A percentile compares a stretch with the other conserved stretches of the same genome.
Conservation (phyloP, 2,888 invertebrate species). For the Geotrupes spiniger region DNA sequence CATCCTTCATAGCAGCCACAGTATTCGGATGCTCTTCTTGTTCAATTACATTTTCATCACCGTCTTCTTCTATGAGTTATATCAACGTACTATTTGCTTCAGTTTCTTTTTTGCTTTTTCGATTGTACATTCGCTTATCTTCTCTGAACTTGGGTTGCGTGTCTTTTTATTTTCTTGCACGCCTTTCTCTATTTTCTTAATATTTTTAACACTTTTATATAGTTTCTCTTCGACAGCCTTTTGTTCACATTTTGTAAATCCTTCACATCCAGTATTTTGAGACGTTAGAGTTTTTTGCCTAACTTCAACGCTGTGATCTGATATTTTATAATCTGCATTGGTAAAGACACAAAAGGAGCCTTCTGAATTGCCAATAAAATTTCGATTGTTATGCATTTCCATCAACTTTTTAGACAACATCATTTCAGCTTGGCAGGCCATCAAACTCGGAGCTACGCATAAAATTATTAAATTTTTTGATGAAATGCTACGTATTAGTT, state of each 20-base stretch:
- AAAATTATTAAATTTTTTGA: not conserved
- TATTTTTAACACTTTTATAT: slow-evolving; percentile 3
- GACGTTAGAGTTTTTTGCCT: slow-evolving; percentile 9
- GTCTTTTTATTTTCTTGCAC: no score
- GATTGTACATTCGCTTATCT: slow-evolving; percentile 5
- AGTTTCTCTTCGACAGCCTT: slow-evolving; percentile 8
- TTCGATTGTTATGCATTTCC: slow-evolving; percentile 18
- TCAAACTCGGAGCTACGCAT: no score
- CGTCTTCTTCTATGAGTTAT: not conserved
- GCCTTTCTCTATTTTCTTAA: slow-evolving; percentile 12
- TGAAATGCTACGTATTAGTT: no score
- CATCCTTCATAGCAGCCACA: no score
- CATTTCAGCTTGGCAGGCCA: not conserved
- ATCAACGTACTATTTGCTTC: not conserved
- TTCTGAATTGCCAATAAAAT: slow-evolving; percentile 14
- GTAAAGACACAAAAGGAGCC: slow-evolving; percentile 7
- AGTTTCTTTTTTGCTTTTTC: slow-evolving; percentile 11
- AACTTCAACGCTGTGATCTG: slow-evolving; percentile 9
- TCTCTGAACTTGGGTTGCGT: no score
- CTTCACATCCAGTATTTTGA: slow-evolving; percentile 8
- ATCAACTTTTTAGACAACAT: slow-evolving; percentile 13
- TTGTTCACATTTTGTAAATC: slow-evolving; percentile 13
- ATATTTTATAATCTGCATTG: slow-evolving; percentile 12
- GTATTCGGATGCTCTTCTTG: slow-evolving; percentile 2
- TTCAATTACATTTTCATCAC: slow-evolving; percentile 9